phyloP scores from a whole-genome alignment of 2,113 vertebrate genomes.

The Daboia siamensis region DNA sequence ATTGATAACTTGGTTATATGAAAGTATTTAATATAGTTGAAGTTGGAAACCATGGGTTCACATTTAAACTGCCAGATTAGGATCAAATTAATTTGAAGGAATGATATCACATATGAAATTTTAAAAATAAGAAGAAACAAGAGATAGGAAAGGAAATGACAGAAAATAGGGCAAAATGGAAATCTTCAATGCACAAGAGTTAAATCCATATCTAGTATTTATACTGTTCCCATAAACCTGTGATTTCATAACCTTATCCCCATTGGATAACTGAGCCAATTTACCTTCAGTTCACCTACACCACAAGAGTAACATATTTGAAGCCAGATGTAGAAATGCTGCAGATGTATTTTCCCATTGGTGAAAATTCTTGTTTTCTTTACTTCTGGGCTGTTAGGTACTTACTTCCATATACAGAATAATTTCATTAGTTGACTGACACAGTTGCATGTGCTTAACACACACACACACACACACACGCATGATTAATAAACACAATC shows the following conservation, averaged over 20 bases:
- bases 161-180: not conserved
- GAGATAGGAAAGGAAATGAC: not conserved
- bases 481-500: not conserved
- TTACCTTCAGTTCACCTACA: not conserved
- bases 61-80: not conserved
- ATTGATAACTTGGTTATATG: not conserved
- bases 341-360: not conserved
- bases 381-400: not conserved
- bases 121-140: not conserved
- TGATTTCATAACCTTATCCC: not conserved
- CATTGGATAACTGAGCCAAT: not conserved
- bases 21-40: not conserved
- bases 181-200: not conserved
- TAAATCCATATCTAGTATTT: not conserved
- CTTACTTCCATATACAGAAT: not conserved
- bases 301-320: not conserved
- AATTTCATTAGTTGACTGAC: not conserved
- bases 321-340: not conserved
- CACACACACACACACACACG: not conserved
- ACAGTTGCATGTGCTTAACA: not conserved
- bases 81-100: not conserved
- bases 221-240: not conserved
- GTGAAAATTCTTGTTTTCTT: not conserved
- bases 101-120: not conserved
- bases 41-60: not conserved